A percentile compares a stretch with the other conserved stretches of the same genome.
Evolutionary conservation across 1,140 invertebrate species (phyloP).

Genomic region (Micrasema minimum): DNA sequence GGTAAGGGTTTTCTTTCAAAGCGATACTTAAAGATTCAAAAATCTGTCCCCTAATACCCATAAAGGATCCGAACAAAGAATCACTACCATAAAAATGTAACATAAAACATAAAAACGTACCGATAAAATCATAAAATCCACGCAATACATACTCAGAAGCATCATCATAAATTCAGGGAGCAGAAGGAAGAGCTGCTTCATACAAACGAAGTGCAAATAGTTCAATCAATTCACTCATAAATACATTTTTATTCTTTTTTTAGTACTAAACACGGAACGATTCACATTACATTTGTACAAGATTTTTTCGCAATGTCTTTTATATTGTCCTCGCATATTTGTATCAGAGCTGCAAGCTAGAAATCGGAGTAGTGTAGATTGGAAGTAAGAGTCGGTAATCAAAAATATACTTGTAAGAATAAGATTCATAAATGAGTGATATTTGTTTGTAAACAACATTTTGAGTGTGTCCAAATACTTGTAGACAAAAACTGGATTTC

Average conservation of each 20-base stretch:
- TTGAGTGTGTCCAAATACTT: no score
- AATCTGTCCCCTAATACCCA: slow-evolving; percentile 7
- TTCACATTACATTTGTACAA: neutral
- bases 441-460: no score
- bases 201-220: slow-evolving; percentile 35
- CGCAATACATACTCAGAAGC: slow-evolving; percentile 15
- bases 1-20: neutral
- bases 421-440: no score
- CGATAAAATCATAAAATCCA: slow-evolving; percentile 6
- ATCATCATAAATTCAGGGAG: slow-evolving; percentile 11
- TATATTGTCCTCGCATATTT: no score
- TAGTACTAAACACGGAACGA: neutral
- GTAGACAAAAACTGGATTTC: no score
- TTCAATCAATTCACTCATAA: slow-evolving; percentile 11
- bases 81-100: neutral
- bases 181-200: neutral
- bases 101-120: slow-evolving; percentile 9
- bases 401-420: no score
- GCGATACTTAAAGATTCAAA: slow-evolving; percentile 3
- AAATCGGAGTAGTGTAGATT: no score
- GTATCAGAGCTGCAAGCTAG: no score
- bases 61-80: slow-evolving; percentile 2
- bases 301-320: no score
- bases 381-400: no score
- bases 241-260: slow-evolving; percentile 14